Percentiles rank a stretch among this genome's conserved stretches.
These are phyloP conservation scores for Darevskia nairensis DNA, from an alignment of 2,797 vertebrate genomes.

Conservation along the genomic window DNA sequence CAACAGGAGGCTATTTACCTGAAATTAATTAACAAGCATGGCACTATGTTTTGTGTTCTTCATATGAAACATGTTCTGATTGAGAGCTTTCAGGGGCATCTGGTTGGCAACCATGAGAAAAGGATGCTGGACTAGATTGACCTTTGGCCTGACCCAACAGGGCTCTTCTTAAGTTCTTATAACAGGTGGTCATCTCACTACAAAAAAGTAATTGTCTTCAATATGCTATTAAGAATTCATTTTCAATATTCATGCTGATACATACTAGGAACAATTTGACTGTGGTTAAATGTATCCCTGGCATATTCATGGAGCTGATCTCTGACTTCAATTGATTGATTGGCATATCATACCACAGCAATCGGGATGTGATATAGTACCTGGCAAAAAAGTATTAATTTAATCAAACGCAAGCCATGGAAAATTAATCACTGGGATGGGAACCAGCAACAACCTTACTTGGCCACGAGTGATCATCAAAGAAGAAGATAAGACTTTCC, in stretches of 20 bases:
- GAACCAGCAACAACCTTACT: background rate
- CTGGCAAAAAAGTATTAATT: no score
- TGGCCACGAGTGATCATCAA: no score
- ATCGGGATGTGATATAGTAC: background rate
- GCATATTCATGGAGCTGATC: background rate
- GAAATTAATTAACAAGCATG: background rate
- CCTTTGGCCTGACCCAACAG: no score
- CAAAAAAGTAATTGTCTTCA: background rate
- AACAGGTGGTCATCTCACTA: background rate
- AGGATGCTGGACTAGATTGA: no score
- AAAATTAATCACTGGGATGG: background rate
- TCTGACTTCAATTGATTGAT: background rate
- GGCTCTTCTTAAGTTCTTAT: no score
- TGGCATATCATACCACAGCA: background rate
- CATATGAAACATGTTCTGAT: background rate
- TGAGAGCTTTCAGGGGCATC: no score
- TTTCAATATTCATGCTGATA: background rate
- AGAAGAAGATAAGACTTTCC: background rate
- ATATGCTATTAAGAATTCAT: background rate
- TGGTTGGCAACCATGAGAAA: no score
- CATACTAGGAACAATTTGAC: background rate
- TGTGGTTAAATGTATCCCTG: background rate
- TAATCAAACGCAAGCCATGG: background rate
- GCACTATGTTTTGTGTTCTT: background rate
- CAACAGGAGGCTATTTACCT: background rate